A percentile compares a stretch with the other conserved stretches of the same genome.
These are phyloP conservation scores for Gobius niger DNA, from an alignment of 2,113 vertebrate species.

Conservation along the genomic window DNA sequence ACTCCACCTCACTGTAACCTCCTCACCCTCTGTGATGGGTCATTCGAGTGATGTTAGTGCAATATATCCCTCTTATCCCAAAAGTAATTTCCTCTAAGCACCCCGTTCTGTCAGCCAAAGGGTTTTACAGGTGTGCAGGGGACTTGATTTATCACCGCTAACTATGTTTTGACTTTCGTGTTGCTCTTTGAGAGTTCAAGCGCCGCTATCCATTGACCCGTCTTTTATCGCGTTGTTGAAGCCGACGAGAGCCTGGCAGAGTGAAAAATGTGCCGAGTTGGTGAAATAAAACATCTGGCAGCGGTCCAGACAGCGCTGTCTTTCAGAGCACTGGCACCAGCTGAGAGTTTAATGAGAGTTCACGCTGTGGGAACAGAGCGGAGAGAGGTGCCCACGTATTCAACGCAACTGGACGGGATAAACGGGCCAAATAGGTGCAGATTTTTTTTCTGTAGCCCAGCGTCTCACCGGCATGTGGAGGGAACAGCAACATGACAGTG, in stretches of 20 bases:
- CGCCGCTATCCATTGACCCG: conserved; percentile 15
- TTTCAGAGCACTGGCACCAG: conserved; percentile 58
- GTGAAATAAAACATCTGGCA: conserved; percentile 69
- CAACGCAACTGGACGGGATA: conserved; percentile 27
- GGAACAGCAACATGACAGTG: conserved; percentile 8
- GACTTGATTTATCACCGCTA: conserved; percentile 18
- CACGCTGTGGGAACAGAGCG: conserved; percentile 53
- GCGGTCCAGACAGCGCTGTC: conserved; percentile 51
- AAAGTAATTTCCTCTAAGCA: conserved; percentile 3
- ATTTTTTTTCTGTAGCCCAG: conserved; percentile 31
- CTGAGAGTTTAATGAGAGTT: conserved; percentile 68
- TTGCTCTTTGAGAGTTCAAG: conserved; percentile 15
- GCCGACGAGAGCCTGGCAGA: conserved; percentile 46
- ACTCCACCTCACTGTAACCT: conserved; percentile 27
- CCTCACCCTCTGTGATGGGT: conserved; percentile 24
- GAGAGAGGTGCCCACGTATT: conserved; percentile 44
- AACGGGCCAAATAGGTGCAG: conserved; percentile 36
- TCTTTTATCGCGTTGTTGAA: conserved; percentile 43
- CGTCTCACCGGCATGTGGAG: conserved; percentile 41
- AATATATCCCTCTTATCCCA: not conserved
- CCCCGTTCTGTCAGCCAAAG: not conserved
- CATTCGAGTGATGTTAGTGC: not conserved
- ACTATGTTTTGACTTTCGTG: conserved; percentile 33
- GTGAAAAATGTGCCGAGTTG: conserved; percentile 59
- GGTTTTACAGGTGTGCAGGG: conserved; percentile 19